These are phyloP conservation scores for Cyclina sinensis DNA, from an alignment of 1,140 invertebrate species.

Conservation along the genomic window DNA sequence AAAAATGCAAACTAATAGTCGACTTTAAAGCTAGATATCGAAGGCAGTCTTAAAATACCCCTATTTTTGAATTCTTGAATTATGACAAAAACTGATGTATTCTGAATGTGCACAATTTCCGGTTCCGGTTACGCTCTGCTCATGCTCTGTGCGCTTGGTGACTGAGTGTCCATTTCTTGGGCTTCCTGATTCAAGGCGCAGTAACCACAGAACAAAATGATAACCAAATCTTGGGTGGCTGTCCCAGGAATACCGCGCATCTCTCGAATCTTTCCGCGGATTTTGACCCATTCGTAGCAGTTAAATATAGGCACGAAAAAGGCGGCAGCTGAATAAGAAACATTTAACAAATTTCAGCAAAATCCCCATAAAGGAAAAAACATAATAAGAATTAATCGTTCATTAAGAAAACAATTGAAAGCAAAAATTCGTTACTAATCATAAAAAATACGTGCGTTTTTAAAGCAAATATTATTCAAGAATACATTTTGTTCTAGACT, in stretches of 20 bases:
- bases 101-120: not conserved
- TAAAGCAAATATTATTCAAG: too few species aligned
- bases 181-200: constrained; percentile 81
- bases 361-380: too few species aligned
- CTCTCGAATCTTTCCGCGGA: constrained; percentile 80
- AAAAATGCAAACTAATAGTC: too few species aligned
- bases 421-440: not conserved
- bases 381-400: not conserved
- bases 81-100: too few species aligned
- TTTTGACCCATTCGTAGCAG: constrained; percentile 67
- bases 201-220: constrained; percentile 74
- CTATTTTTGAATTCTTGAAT: too few species aligned
- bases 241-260: constrained; percentile 76
- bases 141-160: constrained; percentile 69
- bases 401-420: not conserved
- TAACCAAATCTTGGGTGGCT: constrained; percentile 73
- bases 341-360: too few species aligned
- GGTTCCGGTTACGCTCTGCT: constrained; percentile 29
- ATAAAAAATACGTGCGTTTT: too few species aligned
- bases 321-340: constrained; percentile 68
- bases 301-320: constrained; percentile 77
- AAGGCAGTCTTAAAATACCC: too few species aligned
- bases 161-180: constrained; percentile 74
- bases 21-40: too few species aligned
- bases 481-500: too few species aligned